Percentiles rank a stretch among this genome's conserved stretches.
phyloP scores from a whole-genome alignment of 2,888 invertebrate species.

The Girardia tigrina region DNA sequence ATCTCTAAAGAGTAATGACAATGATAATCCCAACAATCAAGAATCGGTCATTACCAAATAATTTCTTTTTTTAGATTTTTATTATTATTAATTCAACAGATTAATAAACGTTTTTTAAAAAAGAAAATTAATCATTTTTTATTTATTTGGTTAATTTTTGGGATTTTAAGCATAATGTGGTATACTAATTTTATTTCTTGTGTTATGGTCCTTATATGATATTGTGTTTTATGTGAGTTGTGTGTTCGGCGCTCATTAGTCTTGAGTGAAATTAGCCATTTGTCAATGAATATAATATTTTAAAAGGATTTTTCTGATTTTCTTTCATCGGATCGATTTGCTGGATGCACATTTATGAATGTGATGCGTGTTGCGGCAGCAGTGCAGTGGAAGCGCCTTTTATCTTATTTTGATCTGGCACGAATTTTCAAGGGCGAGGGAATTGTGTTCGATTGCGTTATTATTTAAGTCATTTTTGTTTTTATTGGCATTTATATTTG shows the following conservation, averaged over 20 bases:
- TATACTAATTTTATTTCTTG: background rate
- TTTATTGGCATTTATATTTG: too few species aligned
- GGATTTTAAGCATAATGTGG: background rate
- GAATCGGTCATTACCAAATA: background rate
- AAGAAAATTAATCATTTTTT: background rate
- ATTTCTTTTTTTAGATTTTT: background rate
- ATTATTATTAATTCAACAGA: background rate
- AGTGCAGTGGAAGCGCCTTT: too few species aligned
- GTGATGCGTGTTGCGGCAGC: too few species aligned
- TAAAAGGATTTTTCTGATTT: too few species aligned
- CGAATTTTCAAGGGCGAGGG: too few species aligned
- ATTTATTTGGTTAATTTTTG: background rate
- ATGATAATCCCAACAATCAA: background rate
- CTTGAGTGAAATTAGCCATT: background rate
- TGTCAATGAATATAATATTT: too few species aligned
- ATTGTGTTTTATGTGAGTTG: background rate
- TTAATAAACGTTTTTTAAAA: background rate
- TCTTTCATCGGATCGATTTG: too few species aligned
- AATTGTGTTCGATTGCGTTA: too few species aligned
- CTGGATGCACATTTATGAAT: too few species aligned
- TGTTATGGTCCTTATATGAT: background rate
- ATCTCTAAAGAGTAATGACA: background rate
- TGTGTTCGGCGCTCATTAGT: background rate
- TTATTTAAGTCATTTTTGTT: too few species aligned
- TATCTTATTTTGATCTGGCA: too few species aligned